Evolutionary conservation across 2,888 invertebrate species (phyloP).

Genomic region (Drosophila flavopinicola): DNA sequence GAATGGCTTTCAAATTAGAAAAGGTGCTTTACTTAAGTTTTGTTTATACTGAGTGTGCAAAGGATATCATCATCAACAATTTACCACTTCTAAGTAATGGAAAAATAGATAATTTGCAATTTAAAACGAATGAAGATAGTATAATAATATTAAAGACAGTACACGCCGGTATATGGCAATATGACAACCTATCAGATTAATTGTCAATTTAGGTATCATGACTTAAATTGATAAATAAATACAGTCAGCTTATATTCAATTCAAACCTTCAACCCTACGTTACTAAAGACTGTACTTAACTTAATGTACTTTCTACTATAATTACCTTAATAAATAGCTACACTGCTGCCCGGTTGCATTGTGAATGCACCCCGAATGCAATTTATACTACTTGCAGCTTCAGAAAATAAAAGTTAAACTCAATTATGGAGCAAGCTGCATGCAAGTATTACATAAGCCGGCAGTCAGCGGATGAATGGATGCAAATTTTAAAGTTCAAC

Average conservation of each 20-base stretch:
- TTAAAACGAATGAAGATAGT: no score
- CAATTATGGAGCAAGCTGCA: slow-evolving; percentile 20
- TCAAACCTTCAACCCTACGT: background rate
- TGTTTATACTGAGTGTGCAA: no score
- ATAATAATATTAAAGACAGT: no score
- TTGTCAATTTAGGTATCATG: no score
- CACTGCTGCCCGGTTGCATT: slow-evolving; percentile 1
- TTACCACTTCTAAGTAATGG: background rate
- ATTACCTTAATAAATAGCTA: slow-evolving; percentile 5
- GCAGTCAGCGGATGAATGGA: slow-evolving; percentile 25
- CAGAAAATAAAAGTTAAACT: slow-evolving; percentile 17
- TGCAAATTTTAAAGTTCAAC: slow-evolving; percentile 22
- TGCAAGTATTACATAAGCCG: slow-evolving; percentile 23
- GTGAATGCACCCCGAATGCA: background rate
- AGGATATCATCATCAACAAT: no score
- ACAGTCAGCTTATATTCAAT: background rate
- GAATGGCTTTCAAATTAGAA: no score
- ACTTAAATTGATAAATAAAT: no score
- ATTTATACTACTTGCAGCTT: slow-evolving; percentile 6
- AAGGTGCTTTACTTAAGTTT: no score
- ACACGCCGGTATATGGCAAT: no score
- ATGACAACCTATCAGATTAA: no score
- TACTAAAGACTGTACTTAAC: background rate
- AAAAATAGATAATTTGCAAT: no score
- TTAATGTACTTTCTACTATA: background rate